Evolutionary conservation across 2,888 invertebrate species (phyloP).

Genomic region (Lobophora halterata): DNA sequence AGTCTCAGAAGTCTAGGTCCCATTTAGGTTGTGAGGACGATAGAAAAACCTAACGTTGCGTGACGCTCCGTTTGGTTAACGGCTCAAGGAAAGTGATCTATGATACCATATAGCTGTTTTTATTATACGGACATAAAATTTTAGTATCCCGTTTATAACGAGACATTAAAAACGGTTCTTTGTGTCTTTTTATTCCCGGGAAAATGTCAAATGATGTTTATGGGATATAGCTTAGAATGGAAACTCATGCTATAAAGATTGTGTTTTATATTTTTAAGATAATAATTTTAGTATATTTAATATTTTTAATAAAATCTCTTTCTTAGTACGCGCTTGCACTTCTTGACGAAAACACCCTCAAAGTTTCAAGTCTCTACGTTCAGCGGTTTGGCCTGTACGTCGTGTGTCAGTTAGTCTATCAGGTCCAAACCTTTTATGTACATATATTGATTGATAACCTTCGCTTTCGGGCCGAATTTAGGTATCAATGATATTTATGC

Average conservation of each 20-base stretch:
- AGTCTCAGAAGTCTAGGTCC: neutral
- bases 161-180: conserved; percentile 31
- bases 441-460: too few relatives aligned
- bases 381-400: too few relatives aligned
- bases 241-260: neutral
- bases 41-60: conserved; percentile 6
- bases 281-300: too few relatives aligned
- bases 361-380: too few relatives aligned
- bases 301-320: too few relatives aligned
- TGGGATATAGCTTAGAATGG: neutral
- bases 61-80: conserved; percentile 13
- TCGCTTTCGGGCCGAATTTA: too few relatives aligned
- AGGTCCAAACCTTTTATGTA: too few relatives aligned
- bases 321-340: too few relatives aligned
- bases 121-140: conserved; percentile 24
- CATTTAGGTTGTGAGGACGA: neutral
- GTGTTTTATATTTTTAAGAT: too few relatives aligned
- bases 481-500: too few relatives aligned
- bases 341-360: too few relatives aligned
- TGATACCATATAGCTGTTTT: conserved; percentile 21
- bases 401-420: too few relatives aligned
- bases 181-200: conserved; percentile 15
- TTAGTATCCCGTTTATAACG: conserved; percentile 32
- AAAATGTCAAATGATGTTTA: conserved; percentile 14
- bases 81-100: conserved; percentile 26